Evolutionary conservation across 2,113 vertebrate species (phyloP), one percentile per base, ranked within the genome.

Genomic region (Rhagologus leucostigma): DNA sequence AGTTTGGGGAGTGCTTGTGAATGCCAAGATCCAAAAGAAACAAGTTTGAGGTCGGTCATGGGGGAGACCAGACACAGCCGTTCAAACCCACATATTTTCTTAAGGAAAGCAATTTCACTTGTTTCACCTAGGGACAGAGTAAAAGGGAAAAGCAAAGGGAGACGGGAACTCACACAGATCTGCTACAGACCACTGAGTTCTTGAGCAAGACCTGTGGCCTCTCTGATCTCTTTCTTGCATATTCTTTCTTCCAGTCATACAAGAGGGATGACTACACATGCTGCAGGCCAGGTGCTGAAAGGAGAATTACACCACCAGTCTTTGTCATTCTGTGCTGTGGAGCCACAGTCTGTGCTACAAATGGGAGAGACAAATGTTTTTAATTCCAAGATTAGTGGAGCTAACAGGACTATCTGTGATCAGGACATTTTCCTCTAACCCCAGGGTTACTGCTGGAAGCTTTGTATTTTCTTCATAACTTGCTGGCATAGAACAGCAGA

Each of bases 391-490:
- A 73, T 56, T 56, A 87, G 78, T 46, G 30, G 33, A 82, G 13
- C 32, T 95, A 92, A 84, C 67, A 77, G 62, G 73, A 92, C 47
- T 82, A 67, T 90, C 89, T 94, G 22, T 80, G 94, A 64, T 87
- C 29, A 62, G n/a, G 50, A 73, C 42, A 87, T 47, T 87, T 75
- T 94, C 79, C 73, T 74, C 55, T 69, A 50, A 70, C 39, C 26
- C 13, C 46, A 53, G 65, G 44, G 14, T 84, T 89, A 88, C 37
- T 86, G 62, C 53, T 89, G 42, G 69, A 88, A 87, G 15, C 18
- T 57, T 75, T 87, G 14, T 59, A 55, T 67, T 90, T 90, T 68
- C 59, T 71, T 92, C 27, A n/a, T 56, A 88, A 86, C 49, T 86
- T 79, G 57, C 42, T 91, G 30, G 17, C 55, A 73, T 12, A 32